phyloP scores from a whole-genome alignment of 2,888 invertebrate species.

The Pycnomerus fuliginosus region DNA sequence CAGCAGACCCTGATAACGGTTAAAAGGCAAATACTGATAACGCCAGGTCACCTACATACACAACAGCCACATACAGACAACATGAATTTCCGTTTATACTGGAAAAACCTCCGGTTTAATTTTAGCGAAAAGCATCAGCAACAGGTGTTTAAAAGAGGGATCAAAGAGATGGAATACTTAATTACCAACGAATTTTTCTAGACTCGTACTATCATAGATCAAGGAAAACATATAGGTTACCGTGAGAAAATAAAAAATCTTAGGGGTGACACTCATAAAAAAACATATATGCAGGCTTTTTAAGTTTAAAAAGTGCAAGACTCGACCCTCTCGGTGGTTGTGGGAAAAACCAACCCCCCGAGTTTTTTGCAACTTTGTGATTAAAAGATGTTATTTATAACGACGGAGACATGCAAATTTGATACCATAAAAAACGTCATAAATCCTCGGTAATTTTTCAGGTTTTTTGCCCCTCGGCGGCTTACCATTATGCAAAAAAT shows the following conservation, averaged over 20 bases:
- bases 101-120: slow-evolving; percentile 10
- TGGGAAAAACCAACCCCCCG: slow-evolving; percentile 43
- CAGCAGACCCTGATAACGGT: slow-evolving; percentile 41
- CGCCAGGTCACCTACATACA: slow-evolving; percentile 39
- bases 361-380: slow-evolving; percentile 34
- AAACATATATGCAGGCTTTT: slow-evolving; percentile 39
- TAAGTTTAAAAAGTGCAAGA: slow-evolving; percentile 38
- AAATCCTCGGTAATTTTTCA: slow-evolving; percentile 49
- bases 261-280: slow-evolving; percentile 28
- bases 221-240: slow-evolving; percentile 36
- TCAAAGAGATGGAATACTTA: no score
- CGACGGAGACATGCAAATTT: slow-evolving; percentile 34
- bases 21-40: slow-evolving; percentile 45
- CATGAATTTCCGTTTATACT: slow-evolving; percentile 7
- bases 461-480: slow-evolving; percentile 31
- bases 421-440: slow-evolving; percentile 34
- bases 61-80: slow-evolving; percentile 1
- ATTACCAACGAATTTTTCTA: slow-evolving; percentile 18
- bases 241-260: slow-evolving; percentile 42
- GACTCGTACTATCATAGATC: slow-evolving; percentile 25
- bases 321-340: slow-evolving; percentile 37
- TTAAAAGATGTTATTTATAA: slow-evolving; percentile 43
- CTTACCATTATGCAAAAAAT: slow-evolving; percentile 31
- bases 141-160: slow-evolving; percentile 26
- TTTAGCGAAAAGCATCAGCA: slow-evolving; percentile 21